Conservation (phyloP, 2,113 vertebrate species). For the Sarotherodon lohbergeri region DNA sequence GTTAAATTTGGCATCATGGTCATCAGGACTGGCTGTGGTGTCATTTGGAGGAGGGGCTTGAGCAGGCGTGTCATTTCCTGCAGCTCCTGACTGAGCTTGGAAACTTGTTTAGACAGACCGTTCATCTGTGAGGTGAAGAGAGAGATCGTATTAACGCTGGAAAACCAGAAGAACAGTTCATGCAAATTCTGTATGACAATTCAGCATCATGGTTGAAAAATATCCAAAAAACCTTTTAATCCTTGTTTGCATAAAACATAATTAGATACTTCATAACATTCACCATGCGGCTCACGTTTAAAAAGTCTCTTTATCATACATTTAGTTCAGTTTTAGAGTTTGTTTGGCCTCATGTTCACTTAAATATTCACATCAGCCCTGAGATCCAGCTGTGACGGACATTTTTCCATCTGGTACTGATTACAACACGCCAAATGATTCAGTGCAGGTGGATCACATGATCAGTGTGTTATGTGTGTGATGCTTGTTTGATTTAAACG, state of each 20-base stretch:
- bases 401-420: not conserved
- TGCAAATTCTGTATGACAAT: not conserved
- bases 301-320: not conserved
- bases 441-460: not conserved
- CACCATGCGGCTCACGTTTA: not conserved
- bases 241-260: not conserved
- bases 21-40: constrained; percentile 50
- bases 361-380: not conserved
- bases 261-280: not conserved
- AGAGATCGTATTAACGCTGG: not conserved
- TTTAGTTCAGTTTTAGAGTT: not conserved
- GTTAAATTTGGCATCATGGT: constrained; percentile 50
- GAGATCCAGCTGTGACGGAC: not conserved
- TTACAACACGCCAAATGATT: not conserved
- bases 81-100: constrained; percentile 75
- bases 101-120: constrained; percentile 74
- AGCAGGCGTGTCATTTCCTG: constrained; percentile 77
- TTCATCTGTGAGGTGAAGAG: constrained; percentile 63
- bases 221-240: not conserved
- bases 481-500: not conserved
- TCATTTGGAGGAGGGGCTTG: constrained; percentile 66
- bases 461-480: not conserved
- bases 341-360: not conserved
- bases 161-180: not conserved
- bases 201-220: not conserved